Percentiles rank a stretch among this genome's conserved stretches.
These are phyloP conservation scores for Lonchura striata DNA, from an alignment of 2,113 vertebrate genomes.

Conservation along the genomic window DNA sequence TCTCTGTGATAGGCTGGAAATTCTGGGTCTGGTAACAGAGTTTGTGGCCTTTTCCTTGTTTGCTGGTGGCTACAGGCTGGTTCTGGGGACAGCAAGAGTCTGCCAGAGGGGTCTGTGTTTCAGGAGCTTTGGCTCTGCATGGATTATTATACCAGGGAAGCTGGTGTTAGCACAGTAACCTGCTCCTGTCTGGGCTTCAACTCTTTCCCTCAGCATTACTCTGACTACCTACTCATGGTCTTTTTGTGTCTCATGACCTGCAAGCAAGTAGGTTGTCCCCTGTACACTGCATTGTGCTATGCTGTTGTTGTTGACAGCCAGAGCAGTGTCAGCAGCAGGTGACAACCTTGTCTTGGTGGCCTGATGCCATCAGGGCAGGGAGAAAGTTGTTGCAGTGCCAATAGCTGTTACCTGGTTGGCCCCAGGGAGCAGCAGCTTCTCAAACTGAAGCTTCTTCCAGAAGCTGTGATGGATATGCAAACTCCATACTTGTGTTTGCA, in stretches of 20 bases:
- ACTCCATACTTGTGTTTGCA: conserved; percentile 10
- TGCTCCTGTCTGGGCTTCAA: fast-evolving
- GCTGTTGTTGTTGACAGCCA: background rate
- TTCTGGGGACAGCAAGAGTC: background rate
- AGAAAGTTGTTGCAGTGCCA: background rate
- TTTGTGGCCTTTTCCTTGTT: background rate
- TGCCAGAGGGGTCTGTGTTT: background rate
- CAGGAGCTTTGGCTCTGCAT: background rate
- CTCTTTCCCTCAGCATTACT: background rate
- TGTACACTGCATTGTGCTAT: background rate
- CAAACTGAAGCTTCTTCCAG: background rate
- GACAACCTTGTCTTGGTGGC: background rate
- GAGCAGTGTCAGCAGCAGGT: background rate
- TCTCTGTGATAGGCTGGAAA: background rate
- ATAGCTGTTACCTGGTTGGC: background rate
- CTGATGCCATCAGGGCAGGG: background rate
- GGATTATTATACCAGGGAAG: background rate
- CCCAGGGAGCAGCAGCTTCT: background rate
- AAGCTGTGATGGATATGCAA: conserved; percentile 49
- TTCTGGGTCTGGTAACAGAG: background rate
- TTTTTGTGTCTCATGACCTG: background rate
- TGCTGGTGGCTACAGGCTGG: background rate
- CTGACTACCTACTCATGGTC: background rate
- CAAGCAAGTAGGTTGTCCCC: background rate
- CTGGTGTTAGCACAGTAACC: background rate